Percentiles rank a stretch among this genome's conserved stretches.
Conservation (phyloP, 1,140 invertebrate species). For the Myzus persicae region DNA sequence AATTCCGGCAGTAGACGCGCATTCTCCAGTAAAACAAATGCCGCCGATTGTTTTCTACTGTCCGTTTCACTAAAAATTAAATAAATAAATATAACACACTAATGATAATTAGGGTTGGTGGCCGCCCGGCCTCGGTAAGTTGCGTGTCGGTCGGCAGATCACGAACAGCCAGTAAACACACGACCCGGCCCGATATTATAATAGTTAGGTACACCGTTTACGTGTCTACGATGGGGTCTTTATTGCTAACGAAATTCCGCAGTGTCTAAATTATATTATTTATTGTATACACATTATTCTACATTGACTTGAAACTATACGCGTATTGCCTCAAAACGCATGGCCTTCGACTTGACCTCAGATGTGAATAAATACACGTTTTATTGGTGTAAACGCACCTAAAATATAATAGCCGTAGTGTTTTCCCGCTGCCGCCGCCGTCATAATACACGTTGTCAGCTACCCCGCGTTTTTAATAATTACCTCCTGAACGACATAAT, state of each 20-base stretch:
- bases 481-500: background rate
- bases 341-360: background rate
- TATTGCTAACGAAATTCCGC: background rate
- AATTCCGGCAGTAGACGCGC: background rate
- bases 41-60: constrained; percentile 27
- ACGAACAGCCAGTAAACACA: constrained; percentile 2
- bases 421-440: too few species aligned
- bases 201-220: background rate
- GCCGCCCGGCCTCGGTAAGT: background rate
- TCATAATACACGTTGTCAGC: background rate
- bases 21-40: background rate
- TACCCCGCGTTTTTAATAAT: background rate
- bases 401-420: background rate
- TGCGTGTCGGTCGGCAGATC: constrained; percentile 10
- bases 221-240: background rate
- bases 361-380: background rate
- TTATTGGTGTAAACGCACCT: background rate
- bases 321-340: background rate
- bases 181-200: background rate
- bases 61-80: background rate
- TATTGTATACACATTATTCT: background rate
- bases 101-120: background rate
- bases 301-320: background rate
- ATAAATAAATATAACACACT: background rate
- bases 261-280: background rate